Evolutionary conservation across 2,888 invertebrate genomes (phyloP).

Genomic region (Sphaerophoria rueppellii): DNA sequence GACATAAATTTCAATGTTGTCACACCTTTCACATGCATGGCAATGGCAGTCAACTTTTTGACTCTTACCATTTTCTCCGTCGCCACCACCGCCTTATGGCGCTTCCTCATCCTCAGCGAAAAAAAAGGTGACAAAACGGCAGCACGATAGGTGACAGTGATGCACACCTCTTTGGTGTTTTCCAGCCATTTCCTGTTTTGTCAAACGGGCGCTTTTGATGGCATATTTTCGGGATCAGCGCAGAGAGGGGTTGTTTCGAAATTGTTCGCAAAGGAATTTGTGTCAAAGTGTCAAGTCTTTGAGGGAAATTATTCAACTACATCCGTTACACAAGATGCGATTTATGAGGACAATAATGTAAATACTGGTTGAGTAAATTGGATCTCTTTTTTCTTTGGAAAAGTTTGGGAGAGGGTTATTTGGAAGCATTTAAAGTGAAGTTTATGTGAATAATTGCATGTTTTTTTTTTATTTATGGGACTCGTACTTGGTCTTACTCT

Average conservation of each 20-base stretch:
- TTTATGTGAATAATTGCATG: no score
- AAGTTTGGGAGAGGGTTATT: background rate
- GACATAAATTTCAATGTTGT: slow-evolving; percentile 71
- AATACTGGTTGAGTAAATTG: slow-evolving; percentile 42
- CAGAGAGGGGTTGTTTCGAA: slow-evolving; percentile 28
- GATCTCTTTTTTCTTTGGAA: background rate
- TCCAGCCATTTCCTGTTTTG: slow-evolving; percentile 19
- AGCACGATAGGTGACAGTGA: slow-evolving; percentile 52
- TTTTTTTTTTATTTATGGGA: no score
- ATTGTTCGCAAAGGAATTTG: slow-evolving; percentile 57
- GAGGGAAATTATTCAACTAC: slow-evolving; percentile 44
- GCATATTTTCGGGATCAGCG: slow-evolving; percentile 5
- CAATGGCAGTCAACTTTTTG: background rate
- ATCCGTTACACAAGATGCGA: slow-evolving; percentile 56
- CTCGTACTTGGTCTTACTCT: no score
- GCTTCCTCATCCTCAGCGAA: background rate
- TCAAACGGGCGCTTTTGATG: slow-evolving; percentile 31
- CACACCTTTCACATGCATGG: slow-evolving; percentile 59
- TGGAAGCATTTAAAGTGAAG: no score
- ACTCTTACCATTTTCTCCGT: background rate
- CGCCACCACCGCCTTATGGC: no score
- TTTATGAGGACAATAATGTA: slow-evolving; percentile 55
- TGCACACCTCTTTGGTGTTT: slow-evolving; percentile 65
- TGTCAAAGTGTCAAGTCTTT: slow-evolving; percentile 51
- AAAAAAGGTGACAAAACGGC: no score